A percentile compares a stretch with the other conserved stretches of the same genome.
phyloP scores from a whole-genome alignment of 2,888 invertebrate species.

The Metalampra italica region DNA sequence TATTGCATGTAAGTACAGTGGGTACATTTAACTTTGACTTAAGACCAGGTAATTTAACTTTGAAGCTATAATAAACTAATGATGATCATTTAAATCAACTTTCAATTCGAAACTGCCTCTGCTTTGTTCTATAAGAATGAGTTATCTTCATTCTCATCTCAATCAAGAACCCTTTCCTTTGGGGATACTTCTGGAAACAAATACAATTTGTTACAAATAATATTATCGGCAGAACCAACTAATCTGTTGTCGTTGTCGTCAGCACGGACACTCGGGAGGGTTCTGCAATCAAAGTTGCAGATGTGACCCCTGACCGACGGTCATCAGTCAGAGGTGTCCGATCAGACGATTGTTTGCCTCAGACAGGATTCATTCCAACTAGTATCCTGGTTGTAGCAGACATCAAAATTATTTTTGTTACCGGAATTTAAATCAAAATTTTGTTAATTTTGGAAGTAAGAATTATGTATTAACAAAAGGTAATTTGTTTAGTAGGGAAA shows the following conservation, averaged over 20 bases:
- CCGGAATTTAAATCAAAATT: too few relatives aligned
- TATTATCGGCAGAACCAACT: constrained; percentile 38
- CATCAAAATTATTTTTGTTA: too few relatives aligned
- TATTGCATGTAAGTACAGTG: too few relatives aligned
- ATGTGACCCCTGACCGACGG: constrained; percentile 54
- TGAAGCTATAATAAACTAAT: too few relatives aligned
- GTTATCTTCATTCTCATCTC: constrained; percentile 5
- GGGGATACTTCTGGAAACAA: constrained; percentile 26
- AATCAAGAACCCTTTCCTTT: constrained; percentile 26
- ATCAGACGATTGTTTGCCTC: constrained; percentile 12
- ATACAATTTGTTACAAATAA: constrained; percentile 17
- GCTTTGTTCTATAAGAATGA: constrained; percentile 5
- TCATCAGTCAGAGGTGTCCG: constrained; percentile 32
- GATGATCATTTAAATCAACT: too few relatives aligned
- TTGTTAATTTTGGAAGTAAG: too few relatives aligned
- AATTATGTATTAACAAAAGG: too few relatives aligned
- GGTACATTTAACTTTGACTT: too few relatives aligned
- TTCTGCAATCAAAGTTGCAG: constrained; percentile 68
- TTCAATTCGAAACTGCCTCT: not conserved
- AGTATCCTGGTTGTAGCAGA: not conserved
- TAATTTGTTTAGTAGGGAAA: too few relatives aligned
- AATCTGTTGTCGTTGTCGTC: constrained; percentile 50
- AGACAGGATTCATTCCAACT: not conserved
- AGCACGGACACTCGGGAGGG: constrained; percentile 26
- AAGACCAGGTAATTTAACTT: too few relatives aligned